Conservation (phyloP, 1,140 invertebrate genomes). For the Drosophila orosa region DNA sequence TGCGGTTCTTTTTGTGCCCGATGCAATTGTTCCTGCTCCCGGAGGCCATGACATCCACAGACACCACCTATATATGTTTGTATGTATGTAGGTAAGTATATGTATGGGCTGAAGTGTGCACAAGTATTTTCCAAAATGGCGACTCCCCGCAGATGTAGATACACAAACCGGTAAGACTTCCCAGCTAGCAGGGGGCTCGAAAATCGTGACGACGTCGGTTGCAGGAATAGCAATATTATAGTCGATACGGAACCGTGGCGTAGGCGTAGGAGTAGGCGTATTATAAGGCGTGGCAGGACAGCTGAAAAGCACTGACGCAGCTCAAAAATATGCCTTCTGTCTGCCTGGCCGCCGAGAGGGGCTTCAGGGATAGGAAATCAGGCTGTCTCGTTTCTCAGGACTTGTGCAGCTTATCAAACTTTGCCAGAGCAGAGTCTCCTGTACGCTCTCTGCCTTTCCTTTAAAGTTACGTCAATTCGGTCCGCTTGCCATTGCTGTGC, state of each 20-base stretch:
- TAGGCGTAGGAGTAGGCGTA: constrained; percentile 29
- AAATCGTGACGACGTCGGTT: constrained; percentile 55
- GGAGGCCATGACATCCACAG: constrained; percentile 62
- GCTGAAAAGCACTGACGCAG: constrained; percentile 52
- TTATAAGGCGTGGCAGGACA: constrained; percentile 38
- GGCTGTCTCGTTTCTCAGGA: constrained; percentile 43
- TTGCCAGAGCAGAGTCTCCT: constrained; percentile 11
- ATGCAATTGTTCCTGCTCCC: constrained; percentile 74
- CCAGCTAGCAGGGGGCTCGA: constrained; percentile 44
- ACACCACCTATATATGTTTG: constrained; percentile 19
- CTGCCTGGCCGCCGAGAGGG: not conserved
- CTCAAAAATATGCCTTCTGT: constrained; percentile 43
- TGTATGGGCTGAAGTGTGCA: constrained; percentile 16
- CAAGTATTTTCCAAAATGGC: constrained; percentile 75
- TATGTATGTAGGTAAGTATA: constrained; percentile 1
- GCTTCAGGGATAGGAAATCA: constrained; percentile 11
- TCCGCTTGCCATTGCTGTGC: constrained; percentile 6
- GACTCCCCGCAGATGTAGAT: constrained; percentile 53
- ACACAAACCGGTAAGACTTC: constrained; percentile 70
- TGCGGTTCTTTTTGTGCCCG: constrained; percentile 77
- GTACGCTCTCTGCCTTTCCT: no score
- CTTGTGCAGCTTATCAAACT: constrained; percentile 66
- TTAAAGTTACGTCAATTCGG: constrained; percentile 67
- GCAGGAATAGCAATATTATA: constrained; percentile 32
- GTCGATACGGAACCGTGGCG: constrained; percentile 14